These are phyloP conservation scores for Indri indri DNA, from an alignment of 2,113 vertebrate genomes.

Conservation along the genomic window DNA sequence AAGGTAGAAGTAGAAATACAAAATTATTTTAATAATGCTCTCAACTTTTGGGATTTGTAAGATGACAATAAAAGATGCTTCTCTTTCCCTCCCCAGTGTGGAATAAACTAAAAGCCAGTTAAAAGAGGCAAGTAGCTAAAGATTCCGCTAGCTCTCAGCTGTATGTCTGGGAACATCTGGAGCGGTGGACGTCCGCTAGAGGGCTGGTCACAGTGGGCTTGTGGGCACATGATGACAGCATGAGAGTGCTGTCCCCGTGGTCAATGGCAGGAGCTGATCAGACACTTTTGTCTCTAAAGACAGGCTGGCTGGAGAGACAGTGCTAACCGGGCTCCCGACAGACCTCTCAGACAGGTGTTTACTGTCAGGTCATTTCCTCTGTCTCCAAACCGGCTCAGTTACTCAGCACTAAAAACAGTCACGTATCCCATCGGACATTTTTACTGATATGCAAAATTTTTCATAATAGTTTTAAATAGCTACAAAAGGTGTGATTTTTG, in stretches of 20 bases:
- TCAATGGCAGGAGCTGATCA: accelerated
- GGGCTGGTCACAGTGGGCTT: accelerated
- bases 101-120: neutral
- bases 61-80: neutral
- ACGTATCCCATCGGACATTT: neutral
- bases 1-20: neutral
- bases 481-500: neutral
- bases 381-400: neutral
- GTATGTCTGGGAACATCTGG: neutral
- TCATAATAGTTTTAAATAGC: neutral
- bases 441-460: neutral
- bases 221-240: accelerated
- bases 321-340: accelerated
- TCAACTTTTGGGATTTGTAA: neutral
- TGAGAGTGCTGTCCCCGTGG: neutral
- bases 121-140: neutral
- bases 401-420: neutral
- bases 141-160: no score
- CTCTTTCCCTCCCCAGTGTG: neutral
- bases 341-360: no score
- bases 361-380: neutral
- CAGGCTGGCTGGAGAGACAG: accelerated
- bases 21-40: neutral
- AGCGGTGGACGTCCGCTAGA: accelerated
- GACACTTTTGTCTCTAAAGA: neutral